Base-by-base conservation (phyloP, 2,113 vertebrate genomes). In the Bubo scandiacus region DNA sequence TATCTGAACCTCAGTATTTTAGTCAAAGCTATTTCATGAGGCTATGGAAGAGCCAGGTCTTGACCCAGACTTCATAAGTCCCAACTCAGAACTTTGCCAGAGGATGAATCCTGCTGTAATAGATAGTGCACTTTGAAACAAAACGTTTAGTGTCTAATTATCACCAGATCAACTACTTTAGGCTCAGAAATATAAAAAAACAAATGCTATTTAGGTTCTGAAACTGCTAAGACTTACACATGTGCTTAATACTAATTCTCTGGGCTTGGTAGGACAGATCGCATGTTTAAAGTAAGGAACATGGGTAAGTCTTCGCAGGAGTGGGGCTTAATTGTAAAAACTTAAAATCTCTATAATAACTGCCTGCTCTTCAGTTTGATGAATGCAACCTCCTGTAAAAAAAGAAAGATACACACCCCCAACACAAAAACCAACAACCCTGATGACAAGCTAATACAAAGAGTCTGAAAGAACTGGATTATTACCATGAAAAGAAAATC, bases 401-500 rank as follows among this genome's bases (percentile, higher is more conserved):
- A 97, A 72, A 2, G 0, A 57, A 94, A 88, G 84, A 71, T 29
- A 59, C 36, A 23, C 14, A 19, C 15, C 25, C 15, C 5, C 21
- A 84, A 36, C 26, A 79, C 19, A 91, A 57, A 80, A 91, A 90
- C 75, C 57, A 96, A 79, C 43, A 68, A 65, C 21, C 30, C 36
- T 2, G 18, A 87, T 12, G 22, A 89, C 51, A 94, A 52, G 6
- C 52, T 83, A 57, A 91, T 87, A 90, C 67, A 63, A 42, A 63
- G 26, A 66, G 15, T 66, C 45, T 91, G 73, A 96, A 90, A 88
- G 43, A 85, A 54, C 47, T 63, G 21, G 36, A 29, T 34, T 92
- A 72, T 90, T 95, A 82, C 38, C 49, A 72, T 45, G 88, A 67
- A 85, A 80, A 94, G 85, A 94, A 95, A 97, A 95, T 93, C 77